Evolutionary conservation across 2,113 vertebrate species (phyloP).

Genomic region (Parus major): DNA sequence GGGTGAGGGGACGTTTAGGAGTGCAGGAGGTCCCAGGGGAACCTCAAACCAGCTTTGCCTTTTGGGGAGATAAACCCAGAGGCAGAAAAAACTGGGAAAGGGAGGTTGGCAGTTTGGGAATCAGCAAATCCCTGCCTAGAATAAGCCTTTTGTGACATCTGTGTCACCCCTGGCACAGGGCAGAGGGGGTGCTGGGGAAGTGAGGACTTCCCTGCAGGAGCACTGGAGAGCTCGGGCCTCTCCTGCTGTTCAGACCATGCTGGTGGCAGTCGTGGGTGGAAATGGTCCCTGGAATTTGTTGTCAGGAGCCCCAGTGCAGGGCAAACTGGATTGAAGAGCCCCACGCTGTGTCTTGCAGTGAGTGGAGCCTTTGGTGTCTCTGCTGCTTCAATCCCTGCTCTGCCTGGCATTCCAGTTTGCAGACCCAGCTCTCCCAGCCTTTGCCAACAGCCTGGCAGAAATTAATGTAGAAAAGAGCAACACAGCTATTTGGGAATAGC

Average conservation of each 20-base stretch:
- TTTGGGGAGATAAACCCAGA: background rate
- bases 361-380: background rate
- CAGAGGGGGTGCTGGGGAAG: background rate
- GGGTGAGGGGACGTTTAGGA: no score
- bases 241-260: background rate
- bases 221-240: accelerated
- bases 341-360: background rate
- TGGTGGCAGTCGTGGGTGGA: background rate
- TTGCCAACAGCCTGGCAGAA: background rate
- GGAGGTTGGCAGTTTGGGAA: background rate
- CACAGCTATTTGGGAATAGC: background rate
- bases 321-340: background rate
- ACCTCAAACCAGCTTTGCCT: background rate
- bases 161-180: background rate
- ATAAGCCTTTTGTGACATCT: background rate
- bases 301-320: background rate
- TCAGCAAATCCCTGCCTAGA: background rate
- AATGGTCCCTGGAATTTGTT: background rate
- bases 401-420: background rate
- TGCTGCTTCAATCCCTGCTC: background rate
- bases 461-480: background rate
- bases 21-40: background rate
- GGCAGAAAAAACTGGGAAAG: background rate
- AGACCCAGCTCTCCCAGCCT: background rate
- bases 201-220: background rate